Evolutionary conservation across 2,797 vertebrate genomes (phyloP), one percentile per base, ranked within the genome.

Genomic region (Scomberomorus guttatus): DNA sequence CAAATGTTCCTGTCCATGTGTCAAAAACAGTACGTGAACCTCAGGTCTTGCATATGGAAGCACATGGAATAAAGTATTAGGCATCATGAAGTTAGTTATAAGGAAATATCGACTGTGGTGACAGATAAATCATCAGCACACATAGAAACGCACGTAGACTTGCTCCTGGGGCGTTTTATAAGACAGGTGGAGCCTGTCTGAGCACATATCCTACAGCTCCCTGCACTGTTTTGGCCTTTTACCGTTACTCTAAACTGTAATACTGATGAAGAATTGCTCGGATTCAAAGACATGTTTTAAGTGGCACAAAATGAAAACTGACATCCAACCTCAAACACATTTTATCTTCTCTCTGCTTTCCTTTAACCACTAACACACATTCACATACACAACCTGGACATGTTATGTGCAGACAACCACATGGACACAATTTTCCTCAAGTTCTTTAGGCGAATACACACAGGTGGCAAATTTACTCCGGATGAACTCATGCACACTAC

Each of bases 141-240:
- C 27, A 29, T 10, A 2, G 10, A 48, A 6, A 57, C 60, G 1
- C 63, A 55, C 5, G 6, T 1, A 18, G 39, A 9, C 54, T 17
- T 2, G 1, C 29, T 60, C 32, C 44, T 1, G 62, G 50, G 70
- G 77, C 24, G 27, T 52, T 50, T 50, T 32, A n/a, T 24, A 10
- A 22, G 63, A 52, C 77, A 81, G 69, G 73, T 77, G 72, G 51
- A 79, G 68, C 72, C 69, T 77, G 81, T 80, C 37, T 73, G 63
- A 74, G n/a, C 72, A 48, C 59, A 58, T 48, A 50, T 48, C 55
- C 39, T 60, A 13, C 52, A 70, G n/a, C 42, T 48, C 57, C 42
- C 22, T 57, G 39, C 24, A 10, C 46, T 39, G 57, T 20, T 22
- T 24, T 57, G n/a, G 11, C 42, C 22, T 24, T 55, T 8, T 24